Evolutionary conservation across 2,888 invertebrate species (phyloP).

Genomic region (Exephanes ischioxanthus): DNA sequence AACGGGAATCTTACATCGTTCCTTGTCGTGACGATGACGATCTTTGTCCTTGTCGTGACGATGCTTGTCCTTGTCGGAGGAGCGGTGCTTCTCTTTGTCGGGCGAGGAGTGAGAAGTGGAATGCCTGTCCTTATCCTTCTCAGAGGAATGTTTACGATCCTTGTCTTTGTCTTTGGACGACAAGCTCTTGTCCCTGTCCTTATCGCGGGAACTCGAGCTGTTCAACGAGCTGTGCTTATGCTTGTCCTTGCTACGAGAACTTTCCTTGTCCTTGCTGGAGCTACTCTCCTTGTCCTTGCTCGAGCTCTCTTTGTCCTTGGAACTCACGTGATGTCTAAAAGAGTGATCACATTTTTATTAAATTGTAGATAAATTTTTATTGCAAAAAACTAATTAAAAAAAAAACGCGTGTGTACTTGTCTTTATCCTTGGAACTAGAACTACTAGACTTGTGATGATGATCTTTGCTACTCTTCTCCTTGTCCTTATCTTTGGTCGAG

Average conservation of each 20-base stretch:
- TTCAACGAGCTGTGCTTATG: conserved; percentile 83
- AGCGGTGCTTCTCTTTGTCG: conserved; percentile 79
- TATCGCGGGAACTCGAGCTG: conserved; percentile 83
- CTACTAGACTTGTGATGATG: conserved; percentile 83
- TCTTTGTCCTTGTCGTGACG: conserved; percentile 83
- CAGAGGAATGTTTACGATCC: conserved; percentile 79
- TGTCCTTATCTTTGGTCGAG: conserved; percentile 84
- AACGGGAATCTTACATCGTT: conserved; percentile 77
- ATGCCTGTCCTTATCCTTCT: conserved; percentile 82
- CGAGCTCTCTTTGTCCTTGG: conserved; percentile 76
- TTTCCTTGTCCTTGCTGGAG: conserved; percentile 82
- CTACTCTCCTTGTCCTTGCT: conserved; percentile 79
- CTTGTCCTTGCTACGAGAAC: conserved; percentile 77
- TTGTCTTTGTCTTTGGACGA: conserved; percentile 81
- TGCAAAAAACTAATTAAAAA: conserved; percentile 20
- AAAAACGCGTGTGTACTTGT: conserved; percentile 75
- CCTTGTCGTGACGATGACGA: conserved; percentile 83
- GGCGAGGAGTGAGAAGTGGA: conserved; percentile 77
- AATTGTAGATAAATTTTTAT: background rate
- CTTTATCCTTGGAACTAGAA: conserved; percentile 84
- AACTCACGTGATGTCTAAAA: conserved; percentile 83
- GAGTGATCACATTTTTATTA: background rate
- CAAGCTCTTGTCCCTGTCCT: conserved; percentile 81
- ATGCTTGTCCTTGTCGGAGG: conserved; percentile 84
- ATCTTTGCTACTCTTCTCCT: conserved; percentile 85